These are phyloP conservation scores for Noctuana brunneofusca DNA, from an alignment of 2,888 invertebrate genomes.

Conservation along the genomic window DNA sequence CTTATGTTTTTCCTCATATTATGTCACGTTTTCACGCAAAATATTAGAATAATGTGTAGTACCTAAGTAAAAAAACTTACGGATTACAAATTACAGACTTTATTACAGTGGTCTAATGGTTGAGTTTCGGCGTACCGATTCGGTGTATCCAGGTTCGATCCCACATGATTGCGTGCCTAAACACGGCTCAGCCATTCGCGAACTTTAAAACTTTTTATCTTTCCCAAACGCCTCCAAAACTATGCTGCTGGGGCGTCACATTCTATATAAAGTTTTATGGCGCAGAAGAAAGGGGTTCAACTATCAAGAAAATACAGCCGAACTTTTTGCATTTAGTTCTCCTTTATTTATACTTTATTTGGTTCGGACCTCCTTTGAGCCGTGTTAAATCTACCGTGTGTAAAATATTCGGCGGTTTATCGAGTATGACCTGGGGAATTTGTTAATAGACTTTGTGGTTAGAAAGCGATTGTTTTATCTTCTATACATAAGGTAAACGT, in stretches of 20 bases:
- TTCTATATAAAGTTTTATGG: constrained; percentile 75
- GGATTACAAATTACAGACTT: no score
- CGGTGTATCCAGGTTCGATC: no score
- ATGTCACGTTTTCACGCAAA: neutral
- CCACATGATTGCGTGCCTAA: no score
- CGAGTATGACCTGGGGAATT: constrained; percentile 22
- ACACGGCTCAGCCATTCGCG: constrained; percentile 50
- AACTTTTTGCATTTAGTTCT: constrained; percentile 62
- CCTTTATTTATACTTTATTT: constrained; percentile 58
- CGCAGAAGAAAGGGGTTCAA: constrained; percentile 70
- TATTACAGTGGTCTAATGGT: no score
- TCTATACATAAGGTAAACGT: no score
- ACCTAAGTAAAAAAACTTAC: no score
- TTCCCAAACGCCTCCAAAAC: constrained; percentile 59
- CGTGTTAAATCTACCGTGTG: constrained; percentile 40
- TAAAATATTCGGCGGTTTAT: constrained; percentile 36
- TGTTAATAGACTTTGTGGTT: constrained; percentile 7
- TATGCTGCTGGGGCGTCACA: constrained; percentile 67
- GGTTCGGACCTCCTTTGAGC: constrained; percentile 43
- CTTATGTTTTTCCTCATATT: neutral
- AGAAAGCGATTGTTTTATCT: neutral
- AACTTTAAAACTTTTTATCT: constrained; percentile 64
- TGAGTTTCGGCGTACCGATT: no score
- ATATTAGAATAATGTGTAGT: neutral
- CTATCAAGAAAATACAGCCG: constrained; percentile 68